Base-by-base conservation (phyloP, 1,140 invertebrate species). In the Euwallacea fornicatus region DNA sequence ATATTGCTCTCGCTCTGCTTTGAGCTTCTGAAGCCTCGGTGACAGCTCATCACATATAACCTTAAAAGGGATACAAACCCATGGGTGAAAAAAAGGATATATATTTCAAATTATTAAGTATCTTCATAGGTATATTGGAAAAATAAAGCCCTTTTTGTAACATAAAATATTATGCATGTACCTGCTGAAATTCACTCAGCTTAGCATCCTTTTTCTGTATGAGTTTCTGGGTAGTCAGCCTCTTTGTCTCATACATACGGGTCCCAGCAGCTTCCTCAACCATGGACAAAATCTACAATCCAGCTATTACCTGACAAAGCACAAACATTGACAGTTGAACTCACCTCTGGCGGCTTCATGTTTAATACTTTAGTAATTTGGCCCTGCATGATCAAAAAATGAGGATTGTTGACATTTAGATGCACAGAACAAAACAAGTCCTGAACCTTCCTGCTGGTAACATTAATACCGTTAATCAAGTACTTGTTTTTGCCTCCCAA, bases 301-400 rank as follows among this genome's bases (percentile, higher is more conserved):
- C 9, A 56, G 2, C 2, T 56, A 9, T n/a, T 9, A 56, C 16
- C 54, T 6, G 16, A 56, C 16, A 13, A 33, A 33, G 1, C 21
- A 33, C 4, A 33, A 4, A 33, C 21, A 2, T 4, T 33, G 4
- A 33, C 21, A 33, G 4, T 8, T 7, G 67, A 21, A 62, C 72
- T 77, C 83, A 95, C 93, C 86, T 99, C 97, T 69, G 89, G 87
- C 11, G 98, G 96, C 80, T 98, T 99, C 97, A 99, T 99, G 81
- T 98, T 99, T 2, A 99, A 85, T 1, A 99, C 98, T 87, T 99
- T 99, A 0, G 97, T 99, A 64, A 99, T 98, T 77, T 97, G 88
- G 7, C 98, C 98, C 87, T 99, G 98, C 98, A 99, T 99, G 76
- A 99, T 99, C 6, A 99, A 88, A 82, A 99, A 99, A 82, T 99